These are phyloP conservation scores for Philopedon plagiatum DNA, from an alignment of 2,888 invertebrate species.

Conservation along the genomic window DNA sequence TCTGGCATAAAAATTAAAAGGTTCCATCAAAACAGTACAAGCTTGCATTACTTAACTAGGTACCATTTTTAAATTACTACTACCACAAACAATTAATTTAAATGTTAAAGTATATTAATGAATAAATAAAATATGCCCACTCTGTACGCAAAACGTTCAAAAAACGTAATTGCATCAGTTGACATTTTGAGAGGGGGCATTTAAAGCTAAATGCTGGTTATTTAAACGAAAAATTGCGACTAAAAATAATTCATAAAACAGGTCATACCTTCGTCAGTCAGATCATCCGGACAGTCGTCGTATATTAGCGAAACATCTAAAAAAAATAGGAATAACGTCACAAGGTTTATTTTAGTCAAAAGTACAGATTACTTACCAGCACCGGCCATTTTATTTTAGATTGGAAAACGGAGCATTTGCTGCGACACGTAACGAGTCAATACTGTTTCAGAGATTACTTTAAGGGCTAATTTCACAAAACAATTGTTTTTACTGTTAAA, in stretches of 20 bases:
- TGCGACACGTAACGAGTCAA: constrained; percentile 64
- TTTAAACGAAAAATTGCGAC: constrained; percentile 39
- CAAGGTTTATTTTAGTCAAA: constrained; percentile 43
- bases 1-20: no score
- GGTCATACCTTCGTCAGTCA: constrained; percentile 66
- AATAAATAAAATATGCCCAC: constrained; percentile 6
- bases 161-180: constrained; percentile 33
- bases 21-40: no score
- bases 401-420: constrained; percentile 67
- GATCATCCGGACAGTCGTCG: constrained; percentile 64
- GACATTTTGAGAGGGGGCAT: constrained; percentile 29
- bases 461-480: constrained; percentile 25
- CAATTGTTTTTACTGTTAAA: constrained; percentile 8
- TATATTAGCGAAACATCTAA: constrained; percentile 65
- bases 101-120: neutral
- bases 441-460: constrained; percentile 9
- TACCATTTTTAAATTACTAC: no score
- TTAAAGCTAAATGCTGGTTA: constrained; percentile 9
- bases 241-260: constrained; percentile 42
- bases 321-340: constrained; percentile 54
- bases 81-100: no score
- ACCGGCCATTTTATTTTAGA: constrained; percentile 68
- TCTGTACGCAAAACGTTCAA: constrained; percentile 4
- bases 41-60: no score
- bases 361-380: constrained; percentile 57